Conservation (phyloP, 64 coral and sea anemone species). For the Stichodactyla helianthus region DNA sequence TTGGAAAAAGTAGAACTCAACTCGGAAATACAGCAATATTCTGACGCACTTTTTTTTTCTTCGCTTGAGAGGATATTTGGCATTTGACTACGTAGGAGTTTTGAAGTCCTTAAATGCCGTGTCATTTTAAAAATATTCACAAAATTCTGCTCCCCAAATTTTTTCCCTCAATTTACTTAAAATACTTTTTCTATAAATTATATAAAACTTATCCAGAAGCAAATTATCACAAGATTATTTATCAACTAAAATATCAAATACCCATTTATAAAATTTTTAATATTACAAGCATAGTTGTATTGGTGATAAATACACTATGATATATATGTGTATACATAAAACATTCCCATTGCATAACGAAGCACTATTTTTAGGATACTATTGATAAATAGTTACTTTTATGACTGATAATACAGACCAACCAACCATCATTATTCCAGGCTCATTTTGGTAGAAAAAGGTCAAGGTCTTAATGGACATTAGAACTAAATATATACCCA, state of each 20-base stretch:
- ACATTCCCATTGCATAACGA: neutral
- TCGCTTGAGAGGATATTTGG: neutral
- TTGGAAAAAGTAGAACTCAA: neutral
- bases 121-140: neutral
- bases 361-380: neutral
- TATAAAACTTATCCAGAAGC: no score
- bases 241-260: neutral
- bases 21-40: neutral
- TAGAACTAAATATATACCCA: neutral
- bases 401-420: neutral
- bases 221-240: neutral
- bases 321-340: neutral
- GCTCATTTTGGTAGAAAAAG: neutral
- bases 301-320: neutral
- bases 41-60: neutral
- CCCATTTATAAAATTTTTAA: neutral
- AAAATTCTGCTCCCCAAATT: neutral
- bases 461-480: neutral
- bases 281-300: neutral
- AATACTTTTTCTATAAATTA: no score
- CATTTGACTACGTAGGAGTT: neutral
- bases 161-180: no score
- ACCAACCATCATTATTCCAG: neutral
- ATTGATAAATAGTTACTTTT: neutral
- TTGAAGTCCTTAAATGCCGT: no score